Evolutionary conservation across 2,797 vertebrate genomes (phyloP).

Genomic region (Pangasius djambal): DNA sequence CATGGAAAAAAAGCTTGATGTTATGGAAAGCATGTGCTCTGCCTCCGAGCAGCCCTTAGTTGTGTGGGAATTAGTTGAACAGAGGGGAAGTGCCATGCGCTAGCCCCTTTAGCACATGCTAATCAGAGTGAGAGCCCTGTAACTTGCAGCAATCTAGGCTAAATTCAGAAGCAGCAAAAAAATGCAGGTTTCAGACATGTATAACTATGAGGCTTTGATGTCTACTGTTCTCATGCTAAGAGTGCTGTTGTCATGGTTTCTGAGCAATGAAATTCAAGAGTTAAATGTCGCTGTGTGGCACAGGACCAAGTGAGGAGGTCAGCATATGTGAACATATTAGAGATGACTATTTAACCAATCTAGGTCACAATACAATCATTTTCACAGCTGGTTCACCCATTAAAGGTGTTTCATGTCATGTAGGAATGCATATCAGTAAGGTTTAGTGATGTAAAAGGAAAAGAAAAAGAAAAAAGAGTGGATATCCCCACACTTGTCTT

Average conservation of each 20-base stretch:
- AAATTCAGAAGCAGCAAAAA: conserved; percentile 22
- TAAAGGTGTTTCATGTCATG: neutral
- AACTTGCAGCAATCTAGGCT: conserved; percentile 7
- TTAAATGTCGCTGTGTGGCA: neutral
- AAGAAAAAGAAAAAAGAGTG: neutral
- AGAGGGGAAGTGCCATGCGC: conserved; percentile 26
- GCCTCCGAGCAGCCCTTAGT: conserved; percentile 38
- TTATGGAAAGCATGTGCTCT: conserved; percentile 53
- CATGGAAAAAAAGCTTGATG: conserved; percentile 39
- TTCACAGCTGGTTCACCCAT: neutral
- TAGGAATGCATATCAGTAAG: too few species aligned
- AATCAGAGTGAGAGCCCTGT: neutral
- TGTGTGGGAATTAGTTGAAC: conserved; percentile 46
- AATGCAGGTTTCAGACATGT: neutral
- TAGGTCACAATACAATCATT: neutral
- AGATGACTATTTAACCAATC: neutral
- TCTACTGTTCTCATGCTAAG: conserved; percentile 11
- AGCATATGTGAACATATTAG: neutral
- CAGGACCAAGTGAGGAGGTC: neutral
- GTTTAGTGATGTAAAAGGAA: neutral
- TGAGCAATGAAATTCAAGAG: neutral
- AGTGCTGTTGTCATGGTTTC: conserved; percentile 47
- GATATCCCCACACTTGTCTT: neutral
- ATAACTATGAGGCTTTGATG: neutral
- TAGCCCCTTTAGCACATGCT: conserved; percentile 38